Conservation (phyloP, 1,140 invertebrate genomes). For the Amyelois transitella region DNA sequence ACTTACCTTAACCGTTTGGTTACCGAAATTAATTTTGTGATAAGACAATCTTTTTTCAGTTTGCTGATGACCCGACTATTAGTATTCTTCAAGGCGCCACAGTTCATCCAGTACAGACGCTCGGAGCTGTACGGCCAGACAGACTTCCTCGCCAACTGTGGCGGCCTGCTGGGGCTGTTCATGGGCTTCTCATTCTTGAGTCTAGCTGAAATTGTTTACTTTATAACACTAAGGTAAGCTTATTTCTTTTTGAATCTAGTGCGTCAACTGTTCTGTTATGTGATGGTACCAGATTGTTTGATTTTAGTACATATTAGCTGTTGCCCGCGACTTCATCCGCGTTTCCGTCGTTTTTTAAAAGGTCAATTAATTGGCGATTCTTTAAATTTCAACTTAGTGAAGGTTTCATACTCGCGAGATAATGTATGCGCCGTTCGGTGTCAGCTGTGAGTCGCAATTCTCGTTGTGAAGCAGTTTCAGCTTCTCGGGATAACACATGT, state of each 20-base stretch:
- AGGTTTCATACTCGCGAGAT: no score
- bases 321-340: no score
- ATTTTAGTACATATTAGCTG: no score
- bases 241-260: conserved; percentile 4
- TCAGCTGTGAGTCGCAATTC: no score
- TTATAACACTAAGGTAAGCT: conserved; percentile 71
- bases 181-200: conserved; percentile 81
- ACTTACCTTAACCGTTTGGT: no score
- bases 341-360: no score
- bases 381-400: no score
- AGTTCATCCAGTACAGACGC: conserved; percentile 78
- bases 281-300: no score
- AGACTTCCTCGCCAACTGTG: conserved; percentile 80
- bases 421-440: no score
- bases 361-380: no score
- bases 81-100: conserved; percentile 78
- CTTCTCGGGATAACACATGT: conserved; percentile 4
- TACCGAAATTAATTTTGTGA: no score
- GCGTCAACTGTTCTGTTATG: no score
- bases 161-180: conserved; percentile 79
- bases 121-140: conserved; percentile 79
- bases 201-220: conserved; percentile 79
- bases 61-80: conserved; percentile 56
- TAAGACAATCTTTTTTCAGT: conserved; percentile 36
- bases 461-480: background rate